A percentile compares a stretch with the other conserved stretches of the same genome.
Conservation (phyloP, 2,113 vertebrate genomes). For the Pachycephala philippinensis region DNA sequence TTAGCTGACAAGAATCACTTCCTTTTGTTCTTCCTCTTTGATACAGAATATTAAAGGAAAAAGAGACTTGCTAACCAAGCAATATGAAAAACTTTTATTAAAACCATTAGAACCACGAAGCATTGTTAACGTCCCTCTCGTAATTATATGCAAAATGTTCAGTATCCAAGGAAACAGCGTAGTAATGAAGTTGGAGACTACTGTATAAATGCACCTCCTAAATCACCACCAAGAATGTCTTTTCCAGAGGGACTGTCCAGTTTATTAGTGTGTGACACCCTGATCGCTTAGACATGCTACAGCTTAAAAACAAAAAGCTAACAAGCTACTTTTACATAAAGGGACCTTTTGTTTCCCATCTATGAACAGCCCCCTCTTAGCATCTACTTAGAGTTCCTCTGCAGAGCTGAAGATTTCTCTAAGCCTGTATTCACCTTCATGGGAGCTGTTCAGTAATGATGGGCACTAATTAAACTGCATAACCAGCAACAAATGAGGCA, state of each 20-base stretch:
- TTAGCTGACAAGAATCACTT: constrained; percentile 30
- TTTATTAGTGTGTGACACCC: constrained; percentile 26
- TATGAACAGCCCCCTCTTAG: not conserved
- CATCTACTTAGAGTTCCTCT: not conserved
- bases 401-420: not conserved
- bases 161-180: constrained; percentile 46
- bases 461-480: not conserved
- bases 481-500: constrained; percentile 2
- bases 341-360: not conserved
- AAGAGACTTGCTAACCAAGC: not conserved
- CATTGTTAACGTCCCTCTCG: not conserved
- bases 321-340: constrained; percentile 42
- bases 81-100: constrained; percentile 13
- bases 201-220: constrained; percentile 49
- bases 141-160: constrained; percentile 37
- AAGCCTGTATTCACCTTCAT: constrained; percentile 16
- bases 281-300: not conserved
- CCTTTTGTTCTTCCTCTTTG: not conserved
- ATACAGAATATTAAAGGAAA: not conserved
- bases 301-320: constrained; percentile 53
- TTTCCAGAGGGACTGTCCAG: not conserved
- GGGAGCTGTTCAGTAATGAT: not conserved
- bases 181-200: constrained; percentile 48
- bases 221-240: not conserved
- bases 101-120: constrained; percentile 27